Evolutionary conservation across 2,797 vertebrate species (phyloP), one percentile per base, ranked within the genome.

Genomic region (Chelidonichthys spinosus): DNA sequence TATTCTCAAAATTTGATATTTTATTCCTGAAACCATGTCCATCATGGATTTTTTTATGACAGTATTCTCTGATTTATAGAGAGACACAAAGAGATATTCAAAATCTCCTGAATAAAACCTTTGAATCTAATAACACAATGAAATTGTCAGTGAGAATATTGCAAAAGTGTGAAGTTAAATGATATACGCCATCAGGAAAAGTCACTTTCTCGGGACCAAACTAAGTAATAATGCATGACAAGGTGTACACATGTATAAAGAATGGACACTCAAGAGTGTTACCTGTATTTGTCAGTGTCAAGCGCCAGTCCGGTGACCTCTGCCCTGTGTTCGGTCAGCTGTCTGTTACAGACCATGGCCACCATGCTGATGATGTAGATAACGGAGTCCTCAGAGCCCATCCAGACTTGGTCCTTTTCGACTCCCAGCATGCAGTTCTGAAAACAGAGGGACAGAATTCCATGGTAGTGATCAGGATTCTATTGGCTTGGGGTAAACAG

Each of bases 301-400:
- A 95, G 87, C 0, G 95, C 47, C 36, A 99, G 91, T 54, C 94
- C 96, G 0, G 96, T 97, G 80, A 99, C 92, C 69, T 96, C 94
- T 0, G 89, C 83, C 4, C 96, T 95, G 87, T 99, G 98, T 67
- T 98, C 96, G 0, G 96, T 98, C 81, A 99, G 96, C 74, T 99
- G 97, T 86, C 97, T 95, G 88, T 98, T 96, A 84, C 98, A 99
- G 35, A 97, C 96, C 96, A 98, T 96, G 81, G 98, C 96, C 89
- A 94, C 93, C n/a, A 93, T 91, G 71, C 95, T 97, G 92, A 99
- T 96, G 84, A 99, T 98, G 84, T 99, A 99, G 91, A 99, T 98
- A 55, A 96, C 89, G 0, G 96, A 95, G 88, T 99, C 97, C 59
- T 96, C 95, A 0, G 97, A 98, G 81, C 98, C 98, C 0, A 98